Conservation (phyloP, 1,140 invertebrate species). For the Solenopsis invicta region DNA sequence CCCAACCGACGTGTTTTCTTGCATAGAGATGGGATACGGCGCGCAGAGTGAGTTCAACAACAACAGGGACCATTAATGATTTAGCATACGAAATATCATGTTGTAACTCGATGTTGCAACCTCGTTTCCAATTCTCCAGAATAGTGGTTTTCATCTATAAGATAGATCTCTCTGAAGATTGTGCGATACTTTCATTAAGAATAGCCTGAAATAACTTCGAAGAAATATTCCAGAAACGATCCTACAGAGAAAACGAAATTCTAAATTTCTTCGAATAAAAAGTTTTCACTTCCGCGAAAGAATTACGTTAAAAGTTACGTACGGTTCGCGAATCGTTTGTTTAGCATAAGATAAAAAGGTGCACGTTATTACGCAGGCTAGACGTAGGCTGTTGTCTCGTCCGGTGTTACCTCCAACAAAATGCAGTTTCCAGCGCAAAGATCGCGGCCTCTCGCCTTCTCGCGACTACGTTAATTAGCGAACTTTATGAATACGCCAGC, state of each 20-base stretch:
- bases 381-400: slow-evolving; percentile 23
- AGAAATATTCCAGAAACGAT: neutral
- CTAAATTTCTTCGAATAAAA: neutral
- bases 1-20: slow-evolving; percentile 1
- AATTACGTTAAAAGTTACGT: neutral
- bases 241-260: neutral
- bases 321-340: neutral
- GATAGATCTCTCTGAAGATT: neutral
- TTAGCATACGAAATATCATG: slow-evolving; percentile 39
- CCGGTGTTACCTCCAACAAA: slow-evolving; percentile 19
- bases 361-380: neutral
- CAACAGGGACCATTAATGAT: slow-evolving; percentile 47
- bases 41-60: slow-evolving; percentile 6
- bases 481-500: slow-evolving; percentile 61
- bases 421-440: slow-evolving; percentile 35
- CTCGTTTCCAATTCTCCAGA: slow-evolving; percentile 40
- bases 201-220: neutral
- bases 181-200: neutral
- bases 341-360: neutral
- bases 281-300: neutral
- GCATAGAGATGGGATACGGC: slow-evolving; percentile 24
- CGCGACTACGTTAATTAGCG: slow-evolving; percentile 60
- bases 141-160: slow-evolving; percentile 3
- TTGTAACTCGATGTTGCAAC: slow-evolving; percentile 16
- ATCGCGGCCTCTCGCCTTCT: slow-evolving; percentile 52